Base-by-base conservation (phyloP, 2,888 invertebrate species). In the Athrips mouffetella region DNA sequence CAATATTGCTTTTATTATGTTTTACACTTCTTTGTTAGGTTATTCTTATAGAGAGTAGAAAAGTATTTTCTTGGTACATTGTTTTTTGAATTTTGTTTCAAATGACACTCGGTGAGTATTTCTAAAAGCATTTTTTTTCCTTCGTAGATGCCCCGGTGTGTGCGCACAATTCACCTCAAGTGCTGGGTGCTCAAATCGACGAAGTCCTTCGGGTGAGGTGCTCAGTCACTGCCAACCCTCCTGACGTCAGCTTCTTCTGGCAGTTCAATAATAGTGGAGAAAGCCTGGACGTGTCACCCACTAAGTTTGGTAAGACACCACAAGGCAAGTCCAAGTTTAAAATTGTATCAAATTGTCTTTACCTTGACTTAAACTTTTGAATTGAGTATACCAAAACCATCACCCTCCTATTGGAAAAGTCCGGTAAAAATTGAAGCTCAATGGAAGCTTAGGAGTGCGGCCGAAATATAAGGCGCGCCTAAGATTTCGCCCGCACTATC, bases 201-300 rank as follows among this genome's bases (percentile, higher is more conserved):
- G 97, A 97, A 71, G 91, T 92, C 2, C 89, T 95, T 53, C 92
- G 92, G 54, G 93, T 95, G 50, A 91, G 93, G n/a, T 96, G 96
- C 75, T 94, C 95, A 58, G 95, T 96, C 51, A 94, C 95, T 21
- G 95, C 96, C 23, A 96, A 96, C 80, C 96, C 96, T 0, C 92
- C 92, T 52, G 94, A 94, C 66, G 94, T 96, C 58, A 92, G 91
- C 49, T 96, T 96, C 80, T 91, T 94, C 63, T 96, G 96, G 96
- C 94, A 95, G 69, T 95, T 96, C 81, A 96, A 96, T 76, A 95
- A 95, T 73, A 95, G 95, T 63, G 96, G 96, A 10, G 96, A 96
- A 71, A 94, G 94, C 69, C 92, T 95, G 58, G 94, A 95, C 65
- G 94, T 94, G 1, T 91, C 94, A 2, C 93, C 94, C 2, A 91